Conservation (phyloP, 2,113 vertebrate species). For the Myanophis thanlyinensis region DNA sequence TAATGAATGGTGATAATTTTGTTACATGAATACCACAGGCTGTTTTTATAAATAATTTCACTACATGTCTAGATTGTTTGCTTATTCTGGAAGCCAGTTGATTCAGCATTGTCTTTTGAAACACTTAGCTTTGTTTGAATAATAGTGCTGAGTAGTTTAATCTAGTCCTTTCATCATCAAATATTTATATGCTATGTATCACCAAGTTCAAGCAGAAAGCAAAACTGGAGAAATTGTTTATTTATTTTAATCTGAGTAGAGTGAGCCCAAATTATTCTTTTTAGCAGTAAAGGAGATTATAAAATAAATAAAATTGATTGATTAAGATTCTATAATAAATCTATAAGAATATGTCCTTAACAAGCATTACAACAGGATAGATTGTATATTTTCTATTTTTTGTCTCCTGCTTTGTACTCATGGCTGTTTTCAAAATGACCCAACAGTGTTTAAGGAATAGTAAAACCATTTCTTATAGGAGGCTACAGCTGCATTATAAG, state of each 20-base stretch:
- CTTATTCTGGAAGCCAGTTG: not conserved
- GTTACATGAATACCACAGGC: not conserved
- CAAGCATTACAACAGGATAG: not conserved
- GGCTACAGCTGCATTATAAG: too few species aligned
- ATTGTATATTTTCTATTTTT: conserved; percentile 23
- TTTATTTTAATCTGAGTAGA: conserved; percentile 22
- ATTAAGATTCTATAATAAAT: conserved; percentile 28
- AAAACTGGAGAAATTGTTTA: conserved; percentile 11
- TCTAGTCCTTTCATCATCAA: conserved; percentile 22
- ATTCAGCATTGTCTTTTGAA: not conserved
- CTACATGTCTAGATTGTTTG: not conserved
- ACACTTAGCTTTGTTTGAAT: conserved; percentile 8
- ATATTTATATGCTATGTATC: conserved; percentile 16
- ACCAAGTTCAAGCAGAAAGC: conserved; percentile 10
- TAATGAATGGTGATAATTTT: not conserved
- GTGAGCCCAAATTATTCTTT: conserved; percentile 33
- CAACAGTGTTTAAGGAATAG: conserved; percentile 6
- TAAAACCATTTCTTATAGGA: too few species aligned
- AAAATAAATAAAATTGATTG: not conserved
- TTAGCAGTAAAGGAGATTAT: not conserved
- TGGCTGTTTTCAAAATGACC: not conserved
- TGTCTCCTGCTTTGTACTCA: not conserved
- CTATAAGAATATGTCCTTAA: conserved; percentile 12
- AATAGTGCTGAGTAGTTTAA: conserved; percentile 7
- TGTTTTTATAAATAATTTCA: conserved; percentile 1